These are phyloP conservation scores for Pardosa pseudoannulata DNA, from an alignment of 2,888 invertebrate genomes.

Conservation along the genomic window DNA sequence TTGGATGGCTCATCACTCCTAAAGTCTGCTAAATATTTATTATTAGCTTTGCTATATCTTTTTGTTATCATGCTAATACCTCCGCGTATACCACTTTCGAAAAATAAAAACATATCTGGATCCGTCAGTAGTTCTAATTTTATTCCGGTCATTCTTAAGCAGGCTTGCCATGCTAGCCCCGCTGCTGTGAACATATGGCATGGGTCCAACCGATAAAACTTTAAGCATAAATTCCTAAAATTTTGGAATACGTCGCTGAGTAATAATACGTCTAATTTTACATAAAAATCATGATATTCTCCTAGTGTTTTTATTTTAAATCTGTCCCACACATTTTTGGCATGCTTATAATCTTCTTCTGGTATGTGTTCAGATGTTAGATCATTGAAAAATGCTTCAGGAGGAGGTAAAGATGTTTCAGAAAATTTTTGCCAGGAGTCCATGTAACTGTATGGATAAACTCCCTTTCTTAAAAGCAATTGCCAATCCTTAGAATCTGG, in stretches of 20 bases:
- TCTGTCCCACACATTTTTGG: background rate
- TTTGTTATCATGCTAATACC: background rate
- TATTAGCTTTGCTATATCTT: background rate
- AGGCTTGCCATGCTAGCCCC: background rate
- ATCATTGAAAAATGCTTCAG: background rate
- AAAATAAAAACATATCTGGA: background rate
- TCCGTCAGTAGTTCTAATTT: background rate
- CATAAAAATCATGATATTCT: conserved; percentile 16
- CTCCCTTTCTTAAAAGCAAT: too few relatives aligned
- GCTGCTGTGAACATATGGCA: background rate
- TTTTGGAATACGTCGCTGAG: conserved; percentile 1
- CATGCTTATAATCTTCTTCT: conserved; percentile 3
- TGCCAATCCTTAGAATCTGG: too few relatives aligned
- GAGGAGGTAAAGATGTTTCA: background rate
- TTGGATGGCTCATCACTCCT: background rate
- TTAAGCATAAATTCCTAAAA: background rate
- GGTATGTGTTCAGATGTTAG: background rate
- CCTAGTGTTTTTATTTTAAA: conserved; percentile 2
- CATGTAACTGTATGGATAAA: too few relatives aligned
- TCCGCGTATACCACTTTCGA: background rate
- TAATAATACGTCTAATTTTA: background rate
- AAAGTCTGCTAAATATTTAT: background rate
- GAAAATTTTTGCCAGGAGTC: too few relatives aligned
- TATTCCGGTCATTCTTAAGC: background rate
- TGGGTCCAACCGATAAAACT: background rate